Evolutionary conservation across 2,888 invertebrate species (phyloP).

Genomic region (Stictocephala bisonia): DNA sequence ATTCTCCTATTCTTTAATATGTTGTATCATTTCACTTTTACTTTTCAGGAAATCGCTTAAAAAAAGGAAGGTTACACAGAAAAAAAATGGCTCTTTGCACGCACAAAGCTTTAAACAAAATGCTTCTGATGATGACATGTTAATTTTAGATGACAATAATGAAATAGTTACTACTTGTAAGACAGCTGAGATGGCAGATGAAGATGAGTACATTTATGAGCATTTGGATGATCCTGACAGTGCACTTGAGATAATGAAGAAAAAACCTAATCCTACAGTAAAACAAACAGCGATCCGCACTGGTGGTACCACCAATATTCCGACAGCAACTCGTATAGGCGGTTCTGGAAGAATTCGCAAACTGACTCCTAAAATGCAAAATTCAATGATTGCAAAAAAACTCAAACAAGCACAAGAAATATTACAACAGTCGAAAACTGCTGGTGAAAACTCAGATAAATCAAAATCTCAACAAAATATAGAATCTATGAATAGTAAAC

Average conservation of each 20-base stretch:
- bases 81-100: background rate
- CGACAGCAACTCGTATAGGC: background rate
- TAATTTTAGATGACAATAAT: conserved; percentile 21
- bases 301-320: background rate
- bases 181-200: conserved; percentile 18
- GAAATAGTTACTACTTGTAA: conserved; percentile 27
- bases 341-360: conserved; percentile 20
- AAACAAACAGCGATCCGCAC: conserved; percentile 31
- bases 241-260: conserved; percentile 16
- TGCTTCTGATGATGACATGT: conserved; percentile 34
- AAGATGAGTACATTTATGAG: conserved; percentile 30
- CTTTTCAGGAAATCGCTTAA: conserved; percentile 11
- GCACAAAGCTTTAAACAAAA: background rate
- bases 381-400: conserved; percentile 30
- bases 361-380: conserved; percentile 23
- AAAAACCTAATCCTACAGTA: background rate
- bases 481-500: too few relatives aligned
- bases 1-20: too few relatives aligned
- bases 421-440: conserved; percentile 1
- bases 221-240: conserved; percentile 30
- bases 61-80: too few relatives aligned
- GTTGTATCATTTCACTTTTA: too few relatives aligned
- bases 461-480: too few relatives aligned
- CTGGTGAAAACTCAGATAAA: too few relatives aligned
- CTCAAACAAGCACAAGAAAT: conserved; percentile 25